phyloP scores from a whole-genome alignment of 2,113 vertebrate species.

The Corydoras sp. region DNA sequence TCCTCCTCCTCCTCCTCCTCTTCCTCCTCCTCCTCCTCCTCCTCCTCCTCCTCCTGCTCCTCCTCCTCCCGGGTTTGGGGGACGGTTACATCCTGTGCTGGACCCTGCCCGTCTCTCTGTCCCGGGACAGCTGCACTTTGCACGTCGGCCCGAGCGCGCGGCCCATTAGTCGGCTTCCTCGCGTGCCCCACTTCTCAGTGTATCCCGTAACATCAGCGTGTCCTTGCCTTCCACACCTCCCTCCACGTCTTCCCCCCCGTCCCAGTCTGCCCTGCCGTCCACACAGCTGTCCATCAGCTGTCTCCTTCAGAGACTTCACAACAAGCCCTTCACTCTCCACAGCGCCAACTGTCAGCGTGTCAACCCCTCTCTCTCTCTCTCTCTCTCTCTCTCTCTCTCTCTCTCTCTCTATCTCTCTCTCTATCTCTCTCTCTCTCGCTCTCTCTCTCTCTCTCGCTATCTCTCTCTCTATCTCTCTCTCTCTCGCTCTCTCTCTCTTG shows the following conservation, averaged over 20 bases:
- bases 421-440: no score
- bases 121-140: no score
- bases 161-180: no score
- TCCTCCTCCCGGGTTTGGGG: not conserved
- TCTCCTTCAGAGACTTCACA: constrained; percentile 51
- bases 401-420: no score
- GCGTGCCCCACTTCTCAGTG: no score
- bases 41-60: no score
- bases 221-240: no score
- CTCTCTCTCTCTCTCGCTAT: not conserved
- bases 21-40: no score
- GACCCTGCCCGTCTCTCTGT: constrained; percentile 12
- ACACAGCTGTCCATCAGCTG: constrained; percentile 74
- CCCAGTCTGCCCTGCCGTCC: constrained; percentile 45
- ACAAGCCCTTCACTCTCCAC: constrained; percentile 32
- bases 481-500: not conserved
- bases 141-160: no score
- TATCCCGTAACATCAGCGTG: no score
- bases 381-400: not conserved
- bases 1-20: no score
- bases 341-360: constrained; percentile 20
- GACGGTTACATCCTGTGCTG: constrained; percentile 55
- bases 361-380: not conserved
- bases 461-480: no score
- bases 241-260: constrained; percentile 20